Conservation (phyloP, 1,140 invertebrate species). For the Paracyclopina nana region DNA sequence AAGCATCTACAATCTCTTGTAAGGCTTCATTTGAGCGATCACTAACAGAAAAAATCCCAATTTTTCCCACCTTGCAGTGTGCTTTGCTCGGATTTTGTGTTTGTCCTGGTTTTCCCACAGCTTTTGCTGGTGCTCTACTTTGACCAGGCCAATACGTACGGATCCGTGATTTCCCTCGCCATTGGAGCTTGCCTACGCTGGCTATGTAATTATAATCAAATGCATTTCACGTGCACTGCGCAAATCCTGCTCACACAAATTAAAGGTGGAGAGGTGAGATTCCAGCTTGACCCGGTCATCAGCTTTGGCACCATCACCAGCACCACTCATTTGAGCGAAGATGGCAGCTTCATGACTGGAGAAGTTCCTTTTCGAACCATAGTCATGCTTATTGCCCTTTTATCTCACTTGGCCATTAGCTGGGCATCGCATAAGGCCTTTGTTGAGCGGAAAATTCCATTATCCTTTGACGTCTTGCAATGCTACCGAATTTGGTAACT, state of each 20-base stretch:
- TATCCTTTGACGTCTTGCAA: too few relatives aligned
- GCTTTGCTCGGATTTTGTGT: constrained; percentile 7
- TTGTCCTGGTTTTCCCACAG: constrained; percentile 12
- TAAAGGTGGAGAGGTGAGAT: background rate
- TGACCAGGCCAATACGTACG: constrained; percentile 11
- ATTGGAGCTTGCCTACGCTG: background rate
- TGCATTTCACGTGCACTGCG: too few relatives aligned
- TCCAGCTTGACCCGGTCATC: background rate
- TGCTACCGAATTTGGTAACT: too few relatives aligned
- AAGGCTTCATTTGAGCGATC: too few relatives aligned
- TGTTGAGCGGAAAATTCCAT: too few relatives aligned
- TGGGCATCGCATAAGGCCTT: too few relatives aligned
- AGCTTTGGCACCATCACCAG: constrained; percentile 1
- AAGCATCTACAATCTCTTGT: too few relatives aligned
- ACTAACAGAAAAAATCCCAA: too few relatives aligned
- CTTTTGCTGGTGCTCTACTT: constrained; percentile 6
- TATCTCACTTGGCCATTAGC: background rate
- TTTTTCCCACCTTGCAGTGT: too few relatives aligned
- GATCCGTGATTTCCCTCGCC: constrained; percentile 7
- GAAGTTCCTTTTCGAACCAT: constrained; percentile 4
- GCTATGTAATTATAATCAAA: too few relatives aligned
- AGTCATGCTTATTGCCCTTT: constrained; percentile 1
- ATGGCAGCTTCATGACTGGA: too few relatives aligned
- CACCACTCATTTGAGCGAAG: background rate
- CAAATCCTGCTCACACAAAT: too few relatives aligned